Evolutionary conservation across 2,113 vertebrate genomes (phyloP).

Genomic region (Donacobius atricapilla): DNA sequence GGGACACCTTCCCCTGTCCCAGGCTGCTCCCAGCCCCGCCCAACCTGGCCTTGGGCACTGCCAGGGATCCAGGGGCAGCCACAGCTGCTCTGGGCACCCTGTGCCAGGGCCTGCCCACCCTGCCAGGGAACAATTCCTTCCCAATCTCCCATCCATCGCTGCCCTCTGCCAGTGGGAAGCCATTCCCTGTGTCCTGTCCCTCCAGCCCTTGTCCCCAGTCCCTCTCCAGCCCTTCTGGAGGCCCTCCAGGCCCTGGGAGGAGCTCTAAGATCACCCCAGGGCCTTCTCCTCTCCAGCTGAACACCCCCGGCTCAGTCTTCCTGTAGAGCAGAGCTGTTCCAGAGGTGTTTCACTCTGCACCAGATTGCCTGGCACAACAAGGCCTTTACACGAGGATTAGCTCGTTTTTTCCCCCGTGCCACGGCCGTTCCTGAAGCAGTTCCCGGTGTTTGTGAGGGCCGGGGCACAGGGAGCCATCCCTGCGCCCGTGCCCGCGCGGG

Average conservation of each 20-base stretch:
- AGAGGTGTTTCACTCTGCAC: background rate
- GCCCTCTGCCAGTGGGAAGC: background rate
- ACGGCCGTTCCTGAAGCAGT: background rate
- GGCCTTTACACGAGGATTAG: background rate
- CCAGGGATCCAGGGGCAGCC: background rate
- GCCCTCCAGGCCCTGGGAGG: background rate
- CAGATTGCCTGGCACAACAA: background rate
- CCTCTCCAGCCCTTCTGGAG: background rate
- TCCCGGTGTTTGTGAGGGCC: accelerated
- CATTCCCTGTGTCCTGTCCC: background rate
- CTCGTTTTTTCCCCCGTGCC: accelerated
- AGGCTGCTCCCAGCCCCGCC: accelerated
- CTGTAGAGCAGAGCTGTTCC: no score
- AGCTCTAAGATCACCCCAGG: background rate
- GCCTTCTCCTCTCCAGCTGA: background rate
- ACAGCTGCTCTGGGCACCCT: background rate
- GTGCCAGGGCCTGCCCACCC: accelerated
- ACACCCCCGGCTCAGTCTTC: no score
- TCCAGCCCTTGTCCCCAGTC: accelerated
- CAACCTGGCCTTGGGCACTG: accelerated
- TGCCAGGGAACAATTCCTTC: background rate
- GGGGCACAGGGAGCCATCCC: background rate
- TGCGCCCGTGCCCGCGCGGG: background rate
- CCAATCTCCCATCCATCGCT: accelerated
- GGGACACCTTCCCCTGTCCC: background rate